Evolutionary conservation across 1,140 invertebrate genomes (phyloP).

Genomic region (Diabrotica virgifera): DNA sequence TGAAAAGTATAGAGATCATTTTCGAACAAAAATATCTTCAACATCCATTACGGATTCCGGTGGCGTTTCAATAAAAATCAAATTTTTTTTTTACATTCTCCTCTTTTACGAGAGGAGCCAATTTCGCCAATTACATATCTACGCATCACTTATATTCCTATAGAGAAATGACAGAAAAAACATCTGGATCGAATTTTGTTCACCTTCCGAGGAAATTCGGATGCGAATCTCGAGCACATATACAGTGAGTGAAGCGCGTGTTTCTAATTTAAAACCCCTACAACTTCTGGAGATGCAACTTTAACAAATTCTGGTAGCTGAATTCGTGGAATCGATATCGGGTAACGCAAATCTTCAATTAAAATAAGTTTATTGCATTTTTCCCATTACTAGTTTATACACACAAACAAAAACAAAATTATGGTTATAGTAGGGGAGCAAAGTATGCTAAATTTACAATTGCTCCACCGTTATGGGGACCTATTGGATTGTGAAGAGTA

Average conservation of each 20-base stretch:
- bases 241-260: slow-evolving; percentile 9
- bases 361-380: too few species aligned
- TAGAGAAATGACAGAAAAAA: slow-evolving; percentile 6
- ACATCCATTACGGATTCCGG: too few species aligned
- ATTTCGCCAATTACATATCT: slow-evolving; percentile 8
- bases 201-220: background rate
- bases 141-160: background rate
- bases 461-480: too few species aligned
- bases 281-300: slow-evolving; percentile 10
- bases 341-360: too few species aligned
- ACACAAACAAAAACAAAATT: too few species aligned
- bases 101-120: background rate
- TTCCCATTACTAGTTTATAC: too few species aligned
- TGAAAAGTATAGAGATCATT: too few species aligned
- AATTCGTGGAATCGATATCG: background rate
- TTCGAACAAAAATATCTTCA: too few species aligned
- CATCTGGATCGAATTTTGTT: slow-evolving; percentile 13
- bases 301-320: slow-evolving; percentile 4
- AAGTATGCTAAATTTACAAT: too few species aligned
- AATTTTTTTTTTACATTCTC: background rate
- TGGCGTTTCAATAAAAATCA: too few species aligned
- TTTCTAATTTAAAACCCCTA: slow-evolving; percentile 25
- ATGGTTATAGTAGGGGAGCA: too few species aligned
- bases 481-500: too few species aligned
- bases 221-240: background rate